Evolutionary conservation across 2,888 invertebrate species (phyloP), one percentile per base, ranked within the genome.

Genomic region (Rhagonycha fulva): DNA sequence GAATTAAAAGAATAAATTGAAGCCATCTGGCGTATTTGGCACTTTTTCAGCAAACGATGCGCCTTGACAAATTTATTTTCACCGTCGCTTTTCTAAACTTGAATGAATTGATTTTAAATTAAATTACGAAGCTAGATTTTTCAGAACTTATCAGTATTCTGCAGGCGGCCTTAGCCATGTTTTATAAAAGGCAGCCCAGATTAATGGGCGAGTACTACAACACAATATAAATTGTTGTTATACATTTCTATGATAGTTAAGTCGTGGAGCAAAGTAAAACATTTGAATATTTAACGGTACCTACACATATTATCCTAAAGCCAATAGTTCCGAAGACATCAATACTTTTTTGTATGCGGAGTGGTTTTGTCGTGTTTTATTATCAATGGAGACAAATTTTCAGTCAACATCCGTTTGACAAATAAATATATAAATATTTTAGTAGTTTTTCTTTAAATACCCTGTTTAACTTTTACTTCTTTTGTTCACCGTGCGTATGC

Each of bases 81-180:
- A 62, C 76, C 71, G 76, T 76, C 76, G 76, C 76, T 70, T 76
- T 76, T 76, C 76, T 76, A 76, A 76, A 76, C 76, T 76, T 73
- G 73, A 76, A 76, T 73, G 76, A 76, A 76, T 76, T 76, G 76
- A 76, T 76, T 76, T 76, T 76, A 76, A 76, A 76, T 76, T 76
- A 76, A 76, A 76, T 76, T 76, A 76, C 76, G 76, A 73, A 70
- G 76, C 76, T 76, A 76, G 76, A 76, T 76, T 76, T 76, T 76
- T 76, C 76, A 76, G 76, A 68, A 76, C 76, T 76, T 76, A 76
- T 76, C 76, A 76, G 76, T 76, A 76, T 76, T 76, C 76, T 73
- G 76, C 76, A 76, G 73, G 76, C 76, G 30, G 68, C 76, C 63
- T 68, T 76, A 74, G 76, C 76, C 66, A 76, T 76, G 76, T 74